Base-by-base conservation (phyloP, 2,113 vertebrate genomes). In the Gadus chalcogrammus region DNA sequence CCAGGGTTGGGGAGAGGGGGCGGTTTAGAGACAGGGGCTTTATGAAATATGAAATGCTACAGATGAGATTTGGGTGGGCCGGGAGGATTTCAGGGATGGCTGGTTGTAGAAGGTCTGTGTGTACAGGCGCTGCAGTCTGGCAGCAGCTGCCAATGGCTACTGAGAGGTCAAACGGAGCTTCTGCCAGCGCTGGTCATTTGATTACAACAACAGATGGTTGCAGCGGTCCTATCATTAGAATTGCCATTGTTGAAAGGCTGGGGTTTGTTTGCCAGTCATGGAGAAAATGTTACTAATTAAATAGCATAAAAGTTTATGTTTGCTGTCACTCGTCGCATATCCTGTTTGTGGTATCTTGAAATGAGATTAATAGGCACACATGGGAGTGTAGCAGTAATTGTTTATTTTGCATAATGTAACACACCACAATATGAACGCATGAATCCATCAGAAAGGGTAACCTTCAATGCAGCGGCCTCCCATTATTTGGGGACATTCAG, bases 141-240 rank as follows among this genome's bases (percentile, higher is more conserved):
- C 88, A 88, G 85, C 87, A 86, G 88, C 83, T 74, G 78, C 71
- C 61, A 4, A 27, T 56, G 79, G 79, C 75, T 61, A 70, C 71
- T 6, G 68, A 82, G 84, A 81, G 88, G 88, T 90, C 88, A 80
- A 72, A 76, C 82, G 78, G 79, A 80, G 77, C 86, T 78, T 75
- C 77, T 74, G 85, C 79, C 81, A 71, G 77, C 52, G 3, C 75
- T 52, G 24, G 80, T 48, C 78, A 73, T 87, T 88, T 90, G 74
- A 84, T 88, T 83, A 82, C 72, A 5, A 61, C 77, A 78, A 78
- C 90, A 92, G 91, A 91, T 91, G 89, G 87, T 73, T 75, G 79
- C n/a, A 6, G 42, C 3, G 75, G 77, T 79, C 87, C 81, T 72
- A 84, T 85, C 76, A 88, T 86, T 84, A 87, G 80, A 85, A 82